phyloP scores from a whole-genome alignment of 2,888 invertebrate genomes.

The Drosophila nigricruria region DNA sequence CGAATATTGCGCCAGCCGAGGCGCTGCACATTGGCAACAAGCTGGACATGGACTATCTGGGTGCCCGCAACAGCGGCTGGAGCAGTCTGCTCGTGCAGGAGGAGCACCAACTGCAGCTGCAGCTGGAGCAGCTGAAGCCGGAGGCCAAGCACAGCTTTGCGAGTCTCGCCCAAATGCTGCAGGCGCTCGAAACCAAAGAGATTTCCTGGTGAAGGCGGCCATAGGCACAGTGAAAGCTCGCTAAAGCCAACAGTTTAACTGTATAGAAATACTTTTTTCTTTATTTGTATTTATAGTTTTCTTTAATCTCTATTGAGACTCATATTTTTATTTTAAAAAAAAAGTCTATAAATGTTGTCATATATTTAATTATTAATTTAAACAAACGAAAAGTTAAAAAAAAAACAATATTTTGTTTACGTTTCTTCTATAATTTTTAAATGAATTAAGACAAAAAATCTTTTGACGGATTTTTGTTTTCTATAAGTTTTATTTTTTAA shows the following conservation, averaged over 20 bases:
- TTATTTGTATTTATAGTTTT: neutral
- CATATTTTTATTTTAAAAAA: neutral
- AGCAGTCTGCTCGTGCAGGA: conserved; percentile 73
- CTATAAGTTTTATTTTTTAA: no score
- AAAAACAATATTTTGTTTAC: neutral
- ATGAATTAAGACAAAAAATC: no score
- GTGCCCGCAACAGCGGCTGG: conserved; percentile 88
- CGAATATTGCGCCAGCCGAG: conserved; percentile 86
- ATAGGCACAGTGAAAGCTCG: neutral
- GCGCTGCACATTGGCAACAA: conserved; percentile 95
- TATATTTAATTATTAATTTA: neutral
- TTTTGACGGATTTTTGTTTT: neutral
- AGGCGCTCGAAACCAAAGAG: conserved; percentile 66
- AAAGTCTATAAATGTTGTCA: neutral
- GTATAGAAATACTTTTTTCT: neutral
- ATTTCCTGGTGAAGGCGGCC: conserved; percentile 73
- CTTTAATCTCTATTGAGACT: neutral
- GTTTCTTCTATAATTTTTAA: no score
- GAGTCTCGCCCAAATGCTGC: conserved; percentile 66
- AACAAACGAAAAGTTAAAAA: neutral
- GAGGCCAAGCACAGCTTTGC: conserved; percentile 64
- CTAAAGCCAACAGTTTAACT: neutral
- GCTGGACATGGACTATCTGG: conserved; percentile 90
- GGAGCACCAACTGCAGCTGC: neutral
- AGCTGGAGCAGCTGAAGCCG: neutral